Base-by-base conservation (phyloP, 53 echinoderm and acorn worm species). In the Temnopleurus reevesii region DNA sequence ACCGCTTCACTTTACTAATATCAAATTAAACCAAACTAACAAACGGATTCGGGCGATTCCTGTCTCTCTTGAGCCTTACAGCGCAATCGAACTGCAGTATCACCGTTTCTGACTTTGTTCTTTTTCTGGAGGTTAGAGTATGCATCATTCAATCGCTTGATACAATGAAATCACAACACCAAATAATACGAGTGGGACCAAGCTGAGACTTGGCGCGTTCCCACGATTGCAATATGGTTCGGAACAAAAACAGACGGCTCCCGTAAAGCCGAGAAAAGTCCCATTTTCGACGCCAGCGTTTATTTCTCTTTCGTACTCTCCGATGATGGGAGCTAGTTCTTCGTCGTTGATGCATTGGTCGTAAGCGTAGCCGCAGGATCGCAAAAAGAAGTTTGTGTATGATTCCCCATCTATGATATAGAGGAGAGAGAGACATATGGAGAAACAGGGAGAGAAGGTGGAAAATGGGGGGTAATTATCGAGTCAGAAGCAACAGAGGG, bases 361-460 rank as follows among this genome's bases (percentile, higher is more conserved):
- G 45, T 41, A 6, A 2, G 59, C 85, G 60, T 85, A 85, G 13
- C 85, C 85, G 28, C 85, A 85, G 13, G 85, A 38, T 35, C 85
- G 85, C 10, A 85, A 4, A 45, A 85, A 59, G 19, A 85, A 59
- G 2, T 27, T 44, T 21, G 85, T 59, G 2, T 43, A 4, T 4
- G 60, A 59, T 0, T 85, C 85, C 41, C 85, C 85, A 85, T 59
- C 85, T 85, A 45, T 0, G 26, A 36, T 1, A 6, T 31, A 15
- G 18, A 27, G 13, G 46, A 45, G n/a, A 15, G 46, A 77, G 0
- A 77, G 77, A 77, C 13, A 77, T 34, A 38, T 38, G 18, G 43
- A 44, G 76, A 76, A 44, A 44, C 41, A 43, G 76, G 21, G 43
- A 76, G 76, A 43, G 44, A 76, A 12, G 35, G 36, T 59, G 7